phyloP scores from a whole-genome alignment of 2,888 invertebrate genomes.

The Morpho achilles region DNA sequence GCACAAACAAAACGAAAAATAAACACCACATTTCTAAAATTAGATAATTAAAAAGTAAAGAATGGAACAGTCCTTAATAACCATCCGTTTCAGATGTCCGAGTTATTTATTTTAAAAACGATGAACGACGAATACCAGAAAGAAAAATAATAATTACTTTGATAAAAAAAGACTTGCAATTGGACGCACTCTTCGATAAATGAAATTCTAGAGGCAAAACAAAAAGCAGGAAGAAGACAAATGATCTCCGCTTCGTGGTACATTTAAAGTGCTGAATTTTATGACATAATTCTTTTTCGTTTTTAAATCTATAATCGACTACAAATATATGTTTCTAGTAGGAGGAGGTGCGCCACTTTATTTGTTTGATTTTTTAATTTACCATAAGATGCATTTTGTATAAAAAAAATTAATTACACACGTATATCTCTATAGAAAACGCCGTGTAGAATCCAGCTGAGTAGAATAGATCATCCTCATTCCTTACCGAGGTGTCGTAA shows the following conservation, averaged over 20 bases:
- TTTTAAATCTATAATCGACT: background rate
- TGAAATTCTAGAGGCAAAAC: constrained; percentile 46
- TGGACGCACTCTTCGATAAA: constrained; percentile 42
- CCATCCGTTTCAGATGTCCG: background rate
- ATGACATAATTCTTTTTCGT: constrained; percentile 1
- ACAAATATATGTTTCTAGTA: background rate
- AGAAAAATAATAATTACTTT: constrained; percentile 8
- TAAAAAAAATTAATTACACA: no score
- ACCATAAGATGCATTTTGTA: no score
- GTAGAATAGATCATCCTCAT: no score
- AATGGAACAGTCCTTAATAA: background rate
- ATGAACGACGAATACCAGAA: constrained; percentile 5
- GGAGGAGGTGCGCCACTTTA: no score
- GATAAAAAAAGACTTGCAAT: constrained; percentile 31
- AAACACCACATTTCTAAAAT: no score
- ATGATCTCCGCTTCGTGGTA: constrained; percentile 48
- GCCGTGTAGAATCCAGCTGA: no score
- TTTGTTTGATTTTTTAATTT: no score
- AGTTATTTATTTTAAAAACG: background rate
- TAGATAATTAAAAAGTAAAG: background rate
- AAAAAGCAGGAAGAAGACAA: constrained; percentile 51
- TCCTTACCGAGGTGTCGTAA: no score
- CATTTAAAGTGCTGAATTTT: constrained; percentile 28
- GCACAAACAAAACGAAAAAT: no score
- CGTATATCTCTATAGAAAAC: no score